A percentile compares a stretch with the other conserved stretches of the same genome.
These are phyloP conservation scores for Morone saxatilis DNA, from an alignment of 2,113 vertebrate species.

Conservation along the genomic window DNA sequence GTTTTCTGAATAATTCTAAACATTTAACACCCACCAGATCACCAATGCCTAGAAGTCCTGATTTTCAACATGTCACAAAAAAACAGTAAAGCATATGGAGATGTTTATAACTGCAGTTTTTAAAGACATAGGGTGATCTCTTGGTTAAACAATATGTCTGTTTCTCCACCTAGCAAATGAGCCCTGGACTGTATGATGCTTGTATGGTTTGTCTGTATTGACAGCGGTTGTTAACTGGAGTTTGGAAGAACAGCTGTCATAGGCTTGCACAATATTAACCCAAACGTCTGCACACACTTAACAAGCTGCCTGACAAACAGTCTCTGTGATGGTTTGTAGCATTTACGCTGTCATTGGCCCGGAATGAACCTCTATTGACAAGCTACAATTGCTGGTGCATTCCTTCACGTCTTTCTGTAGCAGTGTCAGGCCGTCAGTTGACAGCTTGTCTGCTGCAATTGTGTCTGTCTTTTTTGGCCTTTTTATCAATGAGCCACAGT, in stretches of 20 bases:
- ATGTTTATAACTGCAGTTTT: background rate
- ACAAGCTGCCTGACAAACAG: background rate
- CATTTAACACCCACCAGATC: background rate
- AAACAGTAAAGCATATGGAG: background rate
- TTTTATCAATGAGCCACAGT: constrained; percentile 5
- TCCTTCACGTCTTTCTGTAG: constrained; percentile 17
- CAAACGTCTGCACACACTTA: background rate
- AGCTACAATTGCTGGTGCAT: background rate
- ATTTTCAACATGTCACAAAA: background rate
- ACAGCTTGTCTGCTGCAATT: background rate
- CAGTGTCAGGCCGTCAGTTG: background rate
- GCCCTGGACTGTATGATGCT: background rate
- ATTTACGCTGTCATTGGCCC: background rate
- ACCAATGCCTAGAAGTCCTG: background rate
- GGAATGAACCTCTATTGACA: constrained; percentile 7
- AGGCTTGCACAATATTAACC: background rate
- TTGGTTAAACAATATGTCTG: background rate
- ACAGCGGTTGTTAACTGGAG: background rate
- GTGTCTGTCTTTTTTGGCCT: background rate
- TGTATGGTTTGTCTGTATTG: background rate
- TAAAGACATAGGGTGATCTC: background rate
- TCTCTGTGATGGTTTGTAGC: background rate
- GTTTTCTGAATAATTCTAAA: background rate
- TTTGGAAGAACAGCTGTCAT: background rate
- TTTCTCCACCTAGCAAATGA: background rate